Evolutionary conservation across 2,888 invertebrate species (phyloP).

Genomic region (Scaptomyza cyrtandrae): DNA sequence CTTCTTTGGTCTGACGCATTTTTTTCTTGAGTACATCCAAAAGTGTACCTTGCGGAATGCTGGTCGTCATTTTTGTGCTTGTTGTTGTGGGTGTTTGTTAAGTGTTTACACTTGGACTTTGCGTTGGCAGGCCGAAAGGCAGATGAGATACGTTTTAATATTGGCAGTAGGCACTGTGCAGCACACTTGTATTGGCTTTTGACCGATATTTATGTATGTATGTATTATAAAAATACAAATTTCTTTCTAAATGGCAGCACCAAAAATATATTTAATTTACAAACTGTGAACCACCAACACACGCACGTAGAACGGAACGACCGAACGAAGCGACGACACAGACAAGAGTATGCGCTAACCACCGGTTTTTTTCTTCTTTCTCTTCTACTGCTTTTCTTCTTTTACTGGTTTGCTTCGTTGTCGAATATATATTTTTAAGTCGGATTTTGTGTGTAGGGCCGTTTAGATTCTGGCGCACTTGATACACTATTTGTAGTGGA

Average conservation of each 20-base stretch:
- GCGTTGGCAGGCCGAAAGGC: constrained; percentile 34
- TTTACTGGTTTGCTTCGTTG: constrained; percentile 57
- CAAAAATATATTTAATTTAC: constrained; percentile 61
- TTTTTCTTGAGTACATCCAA: constrained; percentile 99
- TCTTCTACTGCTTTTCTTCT: constrained; percentile 62
- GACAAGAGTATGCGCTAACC: constrained; percentile 72
- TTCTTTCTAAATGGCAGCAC: constrained; percentile 66
- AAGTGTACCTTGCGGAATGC: constrained; percentile 96
- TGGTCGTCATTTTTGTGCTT: constrained; percentile 89
- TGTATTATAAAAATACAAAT: constrained; percentile 34
- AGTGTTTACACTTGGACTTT: constrained; percentile 65
- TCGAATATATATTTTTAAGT: constrained; percentile 43
- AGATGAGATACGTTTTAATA: constrained; percentile 36
- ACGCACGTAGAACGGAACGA: constrained; percentile 59
- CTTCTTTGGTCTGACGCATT: constrained; percentile 99
- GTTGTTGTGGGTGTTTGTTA: constrained; percentile 65
- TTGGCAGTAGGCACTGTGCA: constrained; percentile 47
- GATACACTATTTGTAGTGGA: constrained; percentile 38
- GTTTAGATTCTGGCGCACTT: constrained; percentile 37
- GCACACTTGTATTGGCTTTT: constrained; percentile 63
- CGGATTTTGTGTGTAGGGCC: constrained; percentile 36
- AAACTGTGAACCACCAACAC: constrained; percentile 67
- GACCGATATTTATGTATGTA: constrained; percentile 28
- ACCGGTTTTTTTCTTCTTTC: constrained; percentile 80
- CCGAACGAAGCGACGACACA: constrained; percentile 59